Evolutionary conservation across 2,113 vertebrate genomes (phyloP), one percentile per base, ranked within the genome.

Genomic region (Brachyhypopomus occidentalis): DNA sequence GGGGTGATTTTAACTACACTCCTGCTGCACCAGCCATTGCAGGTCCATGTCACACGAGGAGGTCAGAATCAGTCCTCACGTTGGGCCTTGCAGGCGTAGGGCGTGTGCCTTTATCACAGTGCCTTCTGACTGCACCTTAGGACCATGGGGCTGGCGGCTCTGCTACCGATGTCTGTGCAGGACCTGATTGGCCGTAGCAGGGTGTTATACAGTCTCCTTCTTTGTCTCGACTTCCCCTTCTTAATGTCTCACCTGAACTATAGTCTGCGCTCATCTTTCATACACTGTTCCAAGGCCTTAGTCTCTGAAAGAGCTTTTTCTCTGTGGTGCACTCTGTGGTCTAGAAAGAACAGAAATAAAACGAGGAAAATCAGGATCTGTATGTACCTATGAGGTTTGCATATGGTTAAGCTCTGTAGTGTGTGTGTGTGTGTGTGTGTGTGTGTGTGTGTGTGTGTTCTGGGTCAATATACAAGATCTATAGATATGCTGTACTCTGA

Each of bases 1-100:
- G 69, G 69, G 76, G 67, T 77, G 73, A 84, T 73, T 84, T 48
- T 69, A 84, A 73, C 79, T 20, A 23, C 76, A 67, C 52, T 72
- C 74, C 64, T 69, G 52, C 63, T 79, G 34, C 70, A 34, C 63
- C 59, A 48, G 56, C 45, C 63, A 56, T 79, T 79, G 56, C 58
- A 62, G 56, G 59, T 82, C 72, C 56, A 72, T 85, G 75, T 85
- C 59, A 30, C 59, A 34, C 30, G 38, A 74, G 36, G 58, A 63
- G 36, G 60, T 38, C 41, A 34, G 36, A 77, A 74, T 78, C 75
- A 34, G 69, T 55, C 79, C 60, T 66, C 71, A 56, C 62, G 56
- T 34, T 60, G 23, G 74, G 79, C 45, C 71, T 58, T 20, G 74
- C 71, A 67, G 60, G 55, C 22, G 12, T 27, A 20, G 25, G 11